Base-by-base conservation (phyloP, 2,888 invertebrate genomes). In the Epinotia nisella region DNA sequence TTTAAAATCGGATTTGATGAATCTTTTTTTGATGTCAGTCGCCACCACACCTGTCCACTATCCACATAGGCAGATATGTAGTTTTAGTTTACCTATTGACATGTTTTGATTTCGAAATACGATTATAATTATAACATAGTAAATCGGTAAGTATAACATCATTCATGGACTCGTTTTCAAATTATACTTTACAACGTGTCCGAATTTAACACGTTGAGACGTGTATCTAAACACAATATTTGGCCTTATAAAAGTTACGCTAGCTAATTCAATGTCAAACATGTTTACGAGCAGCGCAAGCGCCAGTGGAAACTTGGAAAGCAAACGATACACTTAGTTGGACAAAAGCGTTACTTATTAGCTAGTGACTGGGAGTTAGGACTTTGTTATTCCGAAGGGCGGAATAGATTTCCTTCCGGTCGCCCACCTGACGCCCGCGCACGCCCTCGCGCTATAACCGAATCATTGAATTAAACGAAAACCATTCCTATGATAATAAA, bases 321-420 rank as follows among this genome's bases (percentile, higher is more conserved):
- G 66, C 66, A 21, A 55, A 66, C 24, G 24, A 5, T 4, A 11
- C 21, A 35, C n/a, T 1, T 21, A 55, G n/a, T 21, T 10, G 41
- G 21, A 41, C 35, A 56, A 56, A 2, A 24, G 66, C 55, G 35
- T 66, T 39, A n/a, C 7, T 56, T 41, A 39, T 56, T 11, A 53
- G 39, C 66, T 24, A 41, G 15, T 24, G 10, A 3, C 41, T 11
- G 66, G 17, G 10, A n/a, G 41, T 66, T 66, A 66, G 21, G 41
- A n/a, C 56, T 24, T 56, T 66, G 35, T 56, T 21, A n/a, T 21
- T 11, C 39, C 19, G 39, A n/a, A 24, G 15, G 3, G 41, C 41
- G 62, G 62, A 73, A 73, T 69, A 73, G 79, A 84, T 82, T 93
- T 91, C 91, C 93, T 92, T 92, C 92, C 92, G 91, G 90, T 82